Evolutionary conservation across 2,888 invertebrate genomes (phyloP), one percentile per base, ranked within the genome.

Genomic region (Macrostomum cliftonense): DNA sequence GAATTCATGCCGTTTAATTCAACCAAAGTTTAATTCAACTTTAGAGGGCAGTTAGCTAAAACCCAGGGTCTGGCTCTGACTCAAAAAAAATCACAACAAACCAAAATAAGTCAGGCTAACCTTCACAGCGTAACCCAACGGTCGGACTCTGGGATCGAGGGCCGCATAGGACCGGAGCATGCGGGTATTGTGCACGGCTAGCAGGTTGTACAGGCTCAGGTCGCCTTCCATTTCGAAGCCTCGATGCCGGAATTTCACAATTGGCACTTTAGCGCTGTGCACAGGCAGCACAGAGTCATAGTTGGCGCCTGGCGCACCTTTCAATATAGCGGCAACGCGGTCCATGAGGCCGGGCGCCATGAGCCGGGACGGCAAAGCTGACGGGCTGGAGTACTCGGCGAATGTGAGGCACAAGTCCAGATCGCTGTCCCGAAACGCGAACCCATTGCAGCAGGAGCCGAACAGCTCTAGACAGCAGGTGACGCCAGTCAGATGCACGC

Each of bases 401-500:
- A 77, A 75, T 2, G 74, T 74, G 50, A 77, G 62, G 58, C 77
- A 77, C 36, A 77, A 72, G 59, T 77, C 77, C 49, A 77, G 63
- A 63, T 77, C 77, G 54, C 76, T 76, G 12, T 65, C 60, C 37
- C 62, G 62, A 53, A 75, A 73, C 5, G 76, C 76, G 65, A 77
- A 77, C 2, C 77, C 77, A 64, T 77, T 77, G 55, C 68, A 66
- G 0, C 75, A 74, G 1, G 77, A 77, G 1, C 77, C 77, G 68
- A 77, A 77, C 49, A 77, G 59, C 40, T 67, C 58, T 12, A 77
- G 28, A 28, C 28, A 28, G 28, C 28, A 28, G 28, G 28, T 28
- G 5, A 28, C 28, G 28, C 28, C 28, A 28, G 28, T 28, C 28
- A 28, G 28, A 28, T 28, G 28, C 5, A 28, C 28, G 4, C 28